Percentiles rank a stretch among this genome's conserved stretches.
phyloP scores from a whole-genome alignment of 2,888 invertebrate species.

The Mimas tiliae region DNA sequence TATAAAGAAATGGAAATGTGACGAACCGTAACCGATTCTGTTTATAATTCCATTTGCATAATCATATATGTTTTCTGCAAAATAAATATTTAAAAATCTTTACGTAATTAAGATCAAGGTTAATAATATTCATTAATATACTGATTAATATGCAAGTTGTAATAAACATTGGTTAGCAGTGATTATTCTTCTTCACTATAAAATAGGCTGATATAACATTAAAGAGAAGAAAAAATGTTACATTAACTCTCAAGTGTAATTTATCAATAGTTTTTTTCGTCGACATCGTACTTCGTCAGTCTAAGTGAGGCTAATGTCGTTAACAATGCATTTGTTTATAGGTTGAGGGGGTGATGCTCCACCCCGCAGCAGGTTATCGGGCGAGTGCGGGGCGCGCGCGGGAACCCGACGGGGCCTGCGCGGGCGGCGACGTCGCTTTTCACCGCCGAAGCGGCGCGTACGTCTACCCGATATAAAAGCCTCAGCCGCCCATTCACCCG shows the following conservation, averaged over 20 bases:
- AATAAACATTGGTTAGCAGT: background rate
- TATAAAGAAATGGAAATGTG: constrained; percentile 11
- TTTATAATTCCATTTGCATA: constrained; percentile 5
- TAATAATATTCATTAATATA: background rate
- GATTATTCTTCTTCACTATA: background rate
- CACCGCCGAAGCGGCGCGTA: constrained; percentile 69
- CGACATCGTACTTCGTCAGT: background rate
- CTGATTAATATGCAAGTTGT: constrained; percentile 8
- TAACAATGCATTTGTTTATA: constrained; percentile 33
- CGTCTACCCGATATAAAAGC: constrained; percentile 82
- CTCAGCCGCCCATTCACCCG: constrained; percentile 82
- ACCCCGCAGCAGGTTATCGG: constrained; percentile 27
- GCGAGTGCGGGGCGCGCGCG: constrained; percentile 38
- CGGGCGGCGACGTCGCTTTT: constrained; percentile 70
- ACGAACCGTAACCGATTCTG: background rate
- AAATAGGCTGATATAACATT: background rate
- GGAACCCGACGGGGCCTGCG: constrained; percentile 46
- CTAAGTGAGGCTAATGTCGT: constrained; percentile 28
- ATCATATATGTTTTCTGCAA: constrained; percentile 4
- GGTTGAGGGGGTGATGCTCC: constrained; percentile 38
- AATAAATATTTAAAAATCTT: constrained; percentile 15
- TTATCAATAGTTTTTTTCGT: background rate
- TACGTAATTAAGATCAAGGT: constrained; percentile 27
- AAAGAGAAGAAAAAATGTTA: background rate
- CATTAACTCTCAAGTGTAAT: background rate